Evolutionary conservation across 2,113 vertebrate species (phyloP), one percentile per base, ranked within the genome.

Genomic region (Paramisgurnus dabryanus): DNA sequence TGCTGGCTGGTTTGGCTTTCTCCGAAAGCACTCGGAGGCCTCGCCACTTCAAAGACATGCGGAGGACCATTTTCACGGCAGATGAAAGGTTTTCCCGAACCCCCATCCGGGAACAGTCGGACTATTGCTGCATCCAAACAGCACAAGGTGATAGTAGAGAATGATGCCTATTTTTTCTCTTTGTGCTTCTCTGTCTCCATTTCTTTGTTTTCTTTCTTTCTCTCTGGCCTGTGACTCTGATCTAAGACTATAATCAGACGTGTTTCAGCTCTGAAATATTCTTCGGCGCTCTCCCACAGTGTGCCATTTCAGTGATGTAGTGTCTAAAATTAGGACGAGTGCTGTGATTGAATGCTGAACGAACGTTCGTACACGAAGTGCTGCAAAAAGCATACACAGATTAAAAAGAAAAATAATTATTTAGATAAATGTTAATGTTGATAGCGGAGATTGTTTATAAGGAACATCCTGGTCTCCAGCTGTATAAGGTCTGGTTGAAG

Each of bases 71-170:
- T 80, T 91, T 88, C 86, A 73, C 79, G 76, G 88, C 85, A 88
- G 89, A 90, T 92, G 91, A 93, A 92, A 91, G 91, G 88, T 85
- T 93, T 91, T 89, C 87, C 40, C 89, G 86, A 90, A 86, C 85
- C 49, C 55, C 34, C 73, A 85, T 85, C 86, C 81, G 82, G 84
- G 87, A 86, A 84, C 82, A 85, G 75, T 18, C 69, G 72, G 69
- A 84, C 82, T 83, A 82, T 85, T 86, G 88, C 88, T 80, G 81
- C 82, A 18, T 71, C 76, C 74, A 80, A 89, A 89, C 89, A 87
- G 81, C 78, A 82, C 45, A 66, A 83, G 79, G 49, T 78, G 70
- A 82, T 83, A 73, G 84, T 86, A 66, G 39, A 77, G 76, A 77
- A 86, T 81, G 83, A 81, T 80, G 80, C 85, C 66, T 53, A 74